Base-by-base conservation (phyloP, 2,888 invertebrate genomes). In the Callinectes sapidus region DNA sequence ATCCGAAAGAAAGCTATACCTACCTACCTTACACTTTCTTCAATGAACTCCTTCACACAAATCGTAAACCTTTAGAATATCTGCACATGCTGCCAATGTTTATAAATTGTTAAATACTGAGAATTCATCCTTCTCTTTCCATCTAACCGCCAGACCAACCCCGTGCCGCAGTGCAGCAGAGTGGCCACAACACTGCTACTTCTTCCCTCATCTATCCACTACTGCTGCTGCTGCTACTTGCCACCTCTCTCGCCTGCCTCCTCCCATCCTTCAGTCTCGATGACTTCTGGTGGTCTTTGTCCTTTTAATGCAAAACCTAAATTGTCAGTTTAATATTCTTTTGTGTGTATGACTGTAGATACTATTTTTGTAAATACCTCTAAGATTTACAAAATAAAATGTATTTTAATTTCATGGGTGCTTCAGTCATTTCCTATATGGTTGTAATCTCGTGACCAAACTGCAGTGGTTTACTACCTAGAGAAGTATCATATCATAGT, bases 321-420 rank as follows among this genome's bases (percentile, higher is more conserved):
- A 14, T 5, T 87, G 87, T 54, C 54, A 28, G 48, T 87, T 39
- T 87, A 28, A 42, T 87, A 16, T 87, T 87, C 28, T 54, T 18
- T 87, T 42, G 54, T 87, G 54, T 87, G 54, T 39, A 42, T 42
- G 42, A 16, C 87, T 87, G 54, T 54, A 87, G 54, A 87, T 42
- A 35, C 87, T 87, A 87, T 87, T 87, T 87, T 87, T 87, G 87
- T 48, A 54, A 87, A 54, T 87, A 87, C 13, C 28, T 48, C 48
- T 48, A 48, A 54, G 54, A 87, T 87, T 42, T 39, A 54, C 86
- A 87, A 87, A 54, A 87, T 81, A 35, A 13, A 71, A 81, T 35
- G 81, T 81, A 81, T 81, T 81, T 81, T 81, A 14, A 81, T 81
- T 81, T 81, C 32, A 81, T 81, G 71, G 71, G 42, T 87, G 42